Percentiles rank a stretch among this genome's conserved stretches.
Evolutionary conservation across 1,140 invertebrate genomes (phyloP).

Genomic region (Scaptomyza pallida): DNA sequence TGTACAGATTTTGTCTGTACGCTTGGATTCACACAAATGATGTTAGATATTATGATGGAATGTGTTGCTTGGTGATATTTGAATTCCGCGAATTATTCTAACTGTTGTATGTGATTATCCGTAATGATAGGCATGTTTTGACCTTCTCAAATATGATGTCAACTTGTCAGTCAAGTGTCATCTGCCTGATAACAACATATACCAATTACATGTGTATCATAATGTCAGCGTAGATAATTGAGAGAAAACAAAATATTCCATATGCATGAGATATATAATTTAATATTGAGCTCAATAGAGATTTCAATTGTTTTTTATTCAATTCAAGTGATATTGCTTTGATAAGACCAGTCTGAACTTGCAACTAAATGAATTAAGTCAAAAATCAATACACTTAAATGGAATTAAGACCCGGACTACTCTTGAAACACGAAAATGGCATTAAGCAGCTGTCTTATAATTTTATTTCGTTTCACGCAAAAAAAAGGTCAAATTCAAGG

Average conservation of each 20-base stretch:
- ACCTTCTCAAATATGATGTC: neutral
- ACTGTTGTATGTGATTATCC: neutral
- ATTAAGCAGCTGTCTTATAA: neutral
- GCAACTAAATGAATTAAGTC: neutral
- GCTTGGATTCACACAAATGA: conserved; percentile 12
- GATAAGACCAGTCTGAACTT: neutral
- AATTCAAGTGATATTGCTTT: neutral
- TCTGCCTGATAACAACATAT: too few species aligned
- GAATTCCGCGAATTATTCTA: neutral
- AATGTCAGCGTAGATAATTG: neutral
- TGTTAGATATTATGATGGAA: neutral
- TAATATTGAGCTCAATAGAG: neutral
- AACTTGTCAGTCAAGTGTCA: neutral
- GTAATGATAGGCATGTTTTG: neutral
- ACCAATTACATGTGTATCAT: neutral
- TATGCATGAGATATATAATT: neutral
- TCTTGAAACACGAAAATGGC: neutral
- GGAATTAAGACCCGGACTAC: neutral
- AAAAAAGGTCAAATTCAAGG: conserved; percentile 1
- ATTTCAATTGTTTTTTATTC: neutral
- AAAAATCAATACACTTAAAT: neutral
- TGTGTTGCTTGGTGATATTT: neutral
- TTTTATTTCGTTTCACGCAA: neutral
- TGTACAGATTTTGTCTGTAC: too few species aligned
- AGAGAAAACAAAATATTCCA: neutral